Conservation (phyloP, 2,888 invertebrate genomes). For the Phengaris alcon region DNA sequence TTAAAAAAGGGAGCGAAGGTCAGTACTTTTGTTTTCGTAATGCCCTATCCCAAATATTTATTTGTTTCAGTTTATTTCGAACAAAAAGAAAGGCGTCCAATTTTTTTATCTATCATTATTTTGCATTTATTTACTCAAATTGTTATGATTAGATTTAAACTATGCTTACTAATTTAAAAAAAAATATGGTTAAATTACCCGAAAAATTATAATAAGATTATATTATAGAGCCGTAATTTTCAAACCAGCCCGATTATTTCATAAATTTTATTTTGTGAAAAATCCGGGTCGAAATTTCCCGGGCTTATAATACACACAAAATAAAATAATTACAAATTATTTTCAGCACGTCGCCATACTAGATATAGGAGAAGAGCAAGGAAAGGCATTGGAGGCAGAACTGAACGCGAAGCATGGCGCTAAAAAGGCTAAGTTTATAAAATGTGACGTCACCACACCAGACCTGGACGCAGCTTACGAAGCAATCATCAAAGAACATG, state of each 20-base stretch:
- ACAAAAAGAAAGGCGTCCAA: too few species aligned
- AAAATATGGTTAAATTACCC: too few species aligned
- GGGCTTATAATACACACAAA: too few species aligned
- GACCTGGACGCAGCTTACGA: constrained; percentile 44
- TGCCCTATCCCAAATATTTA: neutral
- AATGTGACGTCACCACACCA: constrained; percentile 50
- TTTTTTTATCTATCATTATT: too few species aligned
- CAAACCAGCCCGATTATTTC: too few species aligned
- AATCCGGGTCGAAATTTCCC: too few species aligned
- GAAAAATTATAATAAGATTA: too few species aligned
- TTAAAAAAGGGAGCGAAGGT: constrained; percentile 58
- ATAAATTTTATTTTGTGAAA: too few species aligned
- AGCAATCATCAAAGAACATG: constrained; percentile 40
- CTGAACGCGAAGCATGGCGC: constrained; percentile 44
- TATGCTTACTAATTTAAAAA: too few species aligned
- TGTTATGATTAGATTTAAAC: too few species aligned
- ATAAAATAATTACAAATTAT: neutral
- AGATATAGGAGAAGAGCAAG: constrained; percentile 46
- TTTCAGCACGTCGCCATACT: constrained; percentile 45
- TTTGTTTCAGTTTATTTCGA: neutral
- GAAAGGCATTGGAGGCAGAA: constrained; percentile 43
- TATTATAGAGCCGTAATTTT: too few species aligned
- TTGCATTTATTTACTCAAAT: too few species aligned
- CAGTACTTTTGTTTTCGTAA: neutral
- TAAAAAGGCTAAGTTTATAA: constrained; percentile 45